Conservation (phyloP, 2,797 vertebrate genomes). For the Labeo calbasu region DNA sequence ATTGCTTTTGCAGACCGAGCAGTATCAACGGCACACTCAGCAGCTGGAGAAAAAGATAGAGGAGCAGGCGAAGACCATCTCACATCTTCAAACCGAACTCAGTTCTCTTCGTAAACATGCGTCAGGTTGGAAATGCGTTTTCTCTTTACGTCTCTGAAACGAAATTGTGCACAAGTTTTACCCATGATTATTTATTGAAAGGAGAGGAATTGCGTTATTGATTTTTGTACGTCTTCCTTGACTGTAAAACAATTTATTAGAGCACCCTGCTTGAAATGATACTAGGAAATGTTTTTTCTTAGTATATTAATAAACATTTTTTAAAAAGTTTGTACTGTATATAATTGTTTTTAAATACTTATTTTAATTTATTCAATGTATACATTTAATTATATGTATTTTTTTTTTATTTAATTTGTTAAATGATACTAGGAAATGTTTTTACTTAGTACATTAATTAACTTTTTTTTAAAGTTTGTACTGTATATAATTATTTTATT, state of each 20-base stretch:
- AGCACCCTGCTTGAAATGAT: neutral
- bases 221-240: neutral
- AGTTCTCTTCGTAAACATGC: slow-evolving; percentile 66
- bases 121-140: slow-evolving; percentile 67
- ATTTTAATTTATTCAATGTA: no score
- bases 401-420: neutral
- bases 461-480: no score
- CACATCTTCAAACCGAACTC: slow-evolving; percentile 80
- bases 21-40: slow-evolving; percentile 86
- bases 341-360: neutral
- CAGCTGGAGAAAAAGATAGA: slow-evolving; percentile 90
- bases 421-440: no score
- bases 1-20: slow-evolving; percentile 85
- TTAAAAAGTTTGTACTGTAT: neutral
- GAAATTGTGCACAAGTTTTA: neutral
- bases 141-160: neutral
- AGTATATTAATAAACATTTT: neutral
- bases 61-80: slow-evolving; percentile 86
- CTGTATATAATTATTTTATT: no score
- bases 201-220: neutral
- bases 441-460: no score
- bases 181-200: neutral
- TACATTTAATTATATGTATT: no score
- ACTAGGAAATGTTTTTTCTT: neutral
- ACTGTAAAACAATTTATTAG: neutral